Conservation (phyloP, 1,140 invertebrate genomes). For the Diachasmimorpha longicaudata region DNA sequence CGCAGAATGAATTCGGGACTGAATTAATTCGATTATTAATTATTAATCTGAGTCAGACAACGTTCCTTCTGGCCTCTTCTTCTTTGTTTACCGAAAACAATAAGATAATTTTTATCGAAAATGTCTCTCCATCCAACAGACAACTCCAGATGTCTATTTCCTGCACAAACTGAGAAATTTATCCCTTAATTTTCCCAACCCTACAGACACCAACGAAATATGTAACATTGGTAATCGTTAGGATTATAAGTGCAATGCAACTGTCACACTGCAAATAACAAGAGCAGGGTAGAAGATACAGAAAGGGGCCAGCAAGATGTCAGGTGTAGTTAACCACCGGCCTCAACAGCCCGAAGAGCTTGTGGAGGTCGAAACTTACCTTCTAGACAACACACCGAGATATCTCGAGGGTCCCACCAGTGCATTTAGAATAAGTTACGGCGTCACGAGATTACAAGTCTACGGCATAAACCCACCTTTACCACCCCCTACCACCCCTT, state of each 20-base stretch:
- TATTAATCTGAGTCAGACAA: too few species aligned
- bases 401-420: constrained; percentile 57
- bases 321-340: constrained; percentile 30
- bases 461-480: constrained; percentile 57
- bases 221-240: neutral
- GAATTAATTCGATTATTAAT: too few species aligned
- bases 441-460: constrained; percentile 62
- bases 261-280: neutral
- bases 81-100: too few species aligned
- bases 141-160: too few species aligned
- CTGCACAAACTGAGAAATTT: neutral
- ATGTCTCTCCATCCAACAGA: too few species aligned
- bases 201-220: constrained; percentile 33
- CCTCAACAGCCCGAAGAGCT: constrained; percentile 3
- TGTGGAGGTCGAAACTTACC: constrained; percentile 25
- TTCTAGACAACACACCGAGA: constrained; percentile 25
- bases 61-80: too few species aligned
- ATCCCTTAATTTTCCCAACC: neutral
- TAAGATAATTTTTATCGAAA: too few species aligned
- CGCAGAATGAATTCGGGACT: too few species aligned
- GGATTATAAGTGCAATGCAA: neutral
- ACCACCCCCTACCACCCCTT: neutral
- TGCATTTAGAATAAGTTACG: constrained; percentile 63
- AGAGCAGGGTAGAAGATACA: constrained; percentile 12
- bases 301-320: constrained; percentile 10